phyloP scores from a whole-genome alignment of 1,140 invertebrate species.

The Achatina immaculata region DNA sequence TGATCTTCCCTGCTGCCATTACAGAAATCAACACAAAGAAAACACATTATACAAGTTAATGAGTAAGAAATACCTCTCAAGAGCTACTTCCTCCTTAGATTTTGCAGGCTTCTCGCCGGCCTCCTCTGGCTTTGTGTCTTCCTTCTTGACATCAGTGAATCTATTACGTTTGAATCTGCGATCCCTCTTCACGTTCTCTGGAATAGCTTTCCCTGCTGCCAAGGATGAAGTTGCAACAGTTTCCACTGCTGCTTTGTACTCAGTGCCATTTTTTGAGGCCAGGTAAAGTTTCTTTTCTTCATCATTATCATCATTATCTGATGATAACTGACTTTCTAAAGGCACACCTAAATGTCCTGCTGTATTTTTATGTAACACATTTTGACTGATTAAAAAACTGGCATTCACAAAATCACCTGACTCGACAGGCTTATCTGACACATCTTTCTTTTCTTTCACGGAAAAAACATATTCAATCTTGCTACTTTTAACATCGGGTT shows the following conservation, averaged over 20 bases:
- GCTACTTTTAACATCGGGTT: neutral
- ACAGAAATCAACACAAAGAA: too few relatives aligned
- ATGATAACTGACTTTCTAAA: neutral
- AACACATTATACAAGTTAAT: too few relatives aligned
- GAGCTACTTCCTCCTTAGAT: constrained; percentile 18
- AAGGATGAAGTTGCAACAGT: neutral
- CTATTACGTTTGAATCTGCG: constrained; percentile 21
- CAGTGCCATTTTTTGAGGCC: constrained; percentile 30
- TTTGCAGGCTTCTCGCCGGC: neutral
- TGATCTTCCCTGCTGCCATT: too few relatives aligned
- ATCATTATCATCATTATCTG: neutral
- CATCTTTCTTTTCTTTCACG: constrained; percentile 28
- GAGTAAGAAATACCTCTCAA: constrained; percentile 25
- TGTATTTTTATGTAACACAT: constrained; percentile 22
- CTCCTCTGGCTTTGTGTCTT: neutral
- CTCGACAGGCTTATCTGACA: neutral
- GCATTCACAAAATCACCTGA: neutral
- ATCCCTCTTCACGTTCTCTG: constrained; percentile 26
- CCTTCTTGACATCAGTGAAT: constrained; percentile 17
- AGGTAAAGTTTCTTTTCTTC: constrained; percentile 36
- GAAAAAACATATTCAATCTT: constrained; percentile 36
- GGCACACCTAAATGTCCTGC: constrained; percentile 16
- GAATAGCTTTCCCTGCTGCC: neutral
- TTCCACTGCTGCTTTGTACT: constrained; percentile 22
- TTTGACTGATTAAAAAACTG: constrained; percentile 15